phyloP scores from a whole-genome alignment of 1,140 invertebrate species.

The Polyergus mexicanus region DNA sequence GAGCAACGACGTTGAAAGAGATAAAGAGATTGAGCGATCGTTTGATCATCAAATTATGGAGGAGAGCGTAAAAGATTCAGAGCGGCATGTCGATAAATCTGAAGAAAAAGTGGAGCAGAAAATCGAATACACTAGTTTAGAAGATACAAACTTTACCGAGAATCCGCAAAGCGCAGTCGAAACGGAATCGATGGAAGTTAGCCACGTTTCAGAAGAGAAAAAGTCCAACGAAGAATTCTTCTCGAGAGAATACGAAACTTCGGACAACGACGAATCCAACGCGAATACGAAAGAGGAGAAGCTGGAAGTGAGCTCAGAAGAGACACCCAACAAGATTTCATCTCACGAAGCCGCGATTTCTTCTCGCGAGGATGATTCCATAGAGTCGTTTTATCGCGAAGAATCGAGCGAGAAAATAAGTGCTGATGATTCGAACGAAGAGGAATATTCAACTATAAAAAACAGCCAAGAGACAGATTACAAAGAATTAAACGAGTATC shows the following conservation, averaged over 20 bases:
- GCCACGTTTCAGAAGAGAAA: constrained; percentile 24
- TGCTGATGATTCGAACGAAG: constrained; percentile 19
- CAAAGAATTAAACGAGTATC: constrained; percentile 43
- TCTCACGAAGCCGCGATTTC: neutral
- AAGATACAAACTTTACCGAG: neutral
- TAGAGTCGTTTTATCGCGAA: constrained; percentile 17
- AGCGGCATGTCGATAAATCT: neutral
- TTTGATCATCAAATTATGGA: constrained; percentile 37
- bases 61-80: neutral
- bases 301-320: constrained; percentile 20
- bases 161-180: constrained; percentile 1
- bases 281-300: neutral
- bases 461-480: constrained; percentile 41
- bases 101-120: neutral
- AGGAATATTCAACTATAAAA: constrained; percentile 48
- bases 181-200: constrained; percentile 44
- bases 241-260: constrained; percentile 23
- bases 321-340: constrained; percentile 13
- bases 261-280: constrained; percentile 13
- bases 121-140: neutral
- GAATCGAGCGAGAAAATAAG: neutral
- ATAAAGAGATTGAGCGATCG: constrained; percentile 2
- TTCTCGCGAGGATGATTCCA: constrained; percentile 27
- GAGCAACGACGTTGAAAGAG: neutral
- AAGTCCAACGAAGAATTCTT: neutral